Evolutionary conservation across 2,797 vertebrate genomes (phyloP), one percentile per base, ranked within the genome.

Genomic region (Arnoldichthys spilopterus): DNA sequence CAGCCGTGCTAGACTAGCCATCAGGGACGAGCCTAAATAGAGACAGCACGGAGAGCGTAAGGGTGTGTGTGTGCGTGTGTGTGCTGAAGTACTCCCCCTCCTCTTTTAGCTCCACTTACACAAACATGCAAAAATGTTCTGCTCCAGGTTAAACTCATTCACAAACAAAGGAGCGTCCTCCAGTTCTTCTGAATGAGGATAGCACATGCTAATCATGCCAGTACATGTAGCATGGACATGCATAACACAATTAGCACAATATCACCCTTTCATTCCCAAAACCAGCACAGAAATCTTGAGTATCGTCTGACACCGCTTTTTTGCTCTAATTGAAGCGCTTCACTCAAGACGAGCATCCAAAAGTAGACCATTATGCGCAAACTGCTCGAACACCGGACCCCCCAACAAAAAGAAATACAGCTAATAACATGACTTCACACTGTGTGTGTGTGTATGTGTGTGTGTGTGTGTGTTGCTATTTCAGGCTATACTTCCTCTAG

Each of bases 141-240:
- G 34, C 67, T 71, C 68, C 72, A 76, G 58, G 66, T 70, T 80
- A 63, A 76, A 76, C 68, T 76, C 66, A 80, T 76, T 70, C 66
- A 75, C 45, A 70, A 80, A 64, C 56, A 51, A 70, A 80, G 78
- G 49, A 71, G 78, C 62, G 66, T 28, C 30, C 16, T n/a, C 64
- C 37, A 28, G 22, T 28, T 61, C 1, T 20, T 54, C 15, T 11
- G 20, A 66, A 47, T 34, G 37, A 37, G 26, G 67, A 66, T 56
- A 45, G 16, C 49, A 18, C 45, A 53, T 34, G 53, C 11, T 20
- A 32, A 32, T 61, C 18, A 34, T 8, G 32, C 5, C 30, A 18
- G 15, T 20, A 32, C 30, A 34, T 30, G 15, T 8, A 56, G 53
- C 0, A 56, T 59, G 63, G 64, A 66, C 24, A 28, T 28, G 24